These are phyloP conservation scores for Coenobita brevimanus DNA, from an alignment of 1,140 invertebrate species.

Conservation along the genomic window DNA sequence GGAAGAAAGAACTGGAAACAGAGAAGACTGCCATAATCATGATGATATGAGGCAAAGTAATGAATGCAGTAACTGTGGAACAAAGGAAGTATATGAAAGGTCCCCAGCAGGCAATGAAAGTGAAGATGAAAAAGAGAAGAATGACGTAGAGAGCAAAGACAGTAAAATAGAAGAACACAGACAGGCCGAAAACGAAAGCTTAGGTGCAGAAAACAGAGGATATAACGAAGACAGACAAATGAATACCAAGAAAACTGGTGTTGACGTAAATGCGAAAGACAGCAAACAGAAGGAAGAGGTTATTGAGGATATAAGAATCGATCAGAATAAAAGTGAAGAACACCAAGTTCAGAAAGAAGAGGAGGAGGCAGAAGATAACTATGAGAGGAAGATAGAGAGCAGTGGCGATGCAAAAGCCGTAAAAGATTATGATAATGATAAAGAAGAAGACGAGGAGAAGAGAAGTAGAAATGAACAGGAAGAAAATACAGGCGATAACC, in stretches of 20 bases:
- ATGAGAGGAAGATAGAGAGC: not conserved
- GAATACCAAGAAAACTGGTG: too few species aligned
- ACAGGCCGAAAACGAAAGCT: not conserved
- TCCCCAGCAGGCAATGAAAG: too few species aligned
- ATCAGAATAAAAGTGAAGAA: not conserved
- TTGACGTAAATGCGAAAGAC: not conserved
- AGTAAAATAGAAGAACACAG: not conserved
- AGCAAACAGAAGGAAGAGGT: not conserved
- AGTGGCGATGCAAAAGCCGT: not conserved
- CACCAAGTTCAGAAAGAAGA: not conserved
- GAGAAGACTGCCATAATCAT: too few species aligned
- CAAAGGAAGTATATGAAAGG: too few species aligned
- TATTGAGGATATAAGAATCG: not conserved
- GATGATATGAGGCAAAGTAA: too few species aligned
- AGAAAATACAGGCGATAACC: not conserved
- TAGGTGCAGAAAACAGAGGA: not conserved
- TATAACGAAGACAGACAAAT: not conserved
- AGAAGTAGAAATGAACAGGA: not conserved
- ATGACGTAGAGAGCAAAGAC: not conserved
- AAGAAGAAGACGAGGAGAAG: not conserved
- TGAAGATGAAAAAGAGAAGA: not conserved
- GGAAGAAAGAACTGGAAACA: too few species aligned
- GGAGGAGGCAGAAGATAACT: not conserved
- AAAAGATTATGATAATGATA: not conserved
- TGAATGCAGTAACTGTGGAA: too few species aligned